Conservation (phyloP, 2,888 invertebrate species). For the Megaustenia siamemsis region DNA sequence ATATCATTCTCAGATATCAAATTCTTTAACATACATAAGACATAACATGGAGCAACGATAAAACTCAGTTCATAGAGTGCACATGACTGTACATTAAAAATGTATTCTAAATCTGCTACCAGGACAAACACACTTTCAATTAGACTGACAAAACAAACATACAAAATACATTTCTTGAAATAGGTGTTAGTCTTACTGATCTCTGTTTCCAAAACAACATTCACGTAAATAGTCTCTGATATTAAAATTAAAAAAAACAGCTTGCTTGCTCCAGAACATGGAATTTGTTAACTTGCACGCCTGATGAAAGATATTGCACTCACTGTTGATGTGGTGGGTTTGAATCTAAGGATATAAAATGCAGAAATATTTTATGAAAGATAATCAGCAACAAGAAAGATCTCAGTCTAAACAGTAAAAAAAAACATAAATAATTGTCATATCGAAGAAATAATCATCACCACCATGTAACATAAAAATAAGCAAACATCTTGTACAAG, state of each 20-base stretch:
- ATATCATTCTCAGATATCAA: not conserved
- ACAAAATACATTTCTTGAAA: not conserved
- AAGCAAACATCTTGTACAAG: too few relatives aligned
- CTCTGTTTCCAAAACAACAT: not conserved
- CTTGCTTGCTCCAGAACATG: not conserved
- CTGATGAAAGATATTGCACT: not conserved
- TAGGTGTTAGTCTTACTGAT: not conserved
- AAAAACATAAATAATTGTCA: too few relatives aligned
- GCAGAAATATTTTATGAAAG: too few relatives aligned
- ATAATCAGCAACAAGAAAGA: too few relatives aligned
- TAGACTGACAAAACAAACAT: not conserved
- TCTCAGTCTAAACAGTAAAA: too few relatives aligned
- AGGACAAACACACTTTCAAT: not conserved
- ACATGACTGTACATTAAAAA: too few relatives aligned
- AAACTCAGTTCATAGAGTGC: too few relatives aligned
- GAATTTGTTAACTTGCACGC: not conserved
- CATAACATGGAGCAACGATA: too few relatives aligned
- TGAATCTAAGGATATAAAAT: constrained; percentile 26
- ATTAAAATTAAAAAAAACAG: not conserved
- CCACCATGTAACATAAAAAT: too few relatives aligned
- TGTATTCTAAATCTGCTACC: too few relatives aligned
- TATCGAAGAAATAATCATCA: too few relatives aligned
- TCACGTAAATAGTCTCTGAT: not conserved
- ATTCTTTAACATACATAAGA: not conserved
- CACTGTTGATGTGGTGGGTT: constrained; percentile 6